Percentiles rank a stretch among this genome's conserved stretches.
Evolutionary conservation across 2,888 invertebrate species (phyloP).

Genomic region (Liopterus haemorrhoidalis): DNA sequence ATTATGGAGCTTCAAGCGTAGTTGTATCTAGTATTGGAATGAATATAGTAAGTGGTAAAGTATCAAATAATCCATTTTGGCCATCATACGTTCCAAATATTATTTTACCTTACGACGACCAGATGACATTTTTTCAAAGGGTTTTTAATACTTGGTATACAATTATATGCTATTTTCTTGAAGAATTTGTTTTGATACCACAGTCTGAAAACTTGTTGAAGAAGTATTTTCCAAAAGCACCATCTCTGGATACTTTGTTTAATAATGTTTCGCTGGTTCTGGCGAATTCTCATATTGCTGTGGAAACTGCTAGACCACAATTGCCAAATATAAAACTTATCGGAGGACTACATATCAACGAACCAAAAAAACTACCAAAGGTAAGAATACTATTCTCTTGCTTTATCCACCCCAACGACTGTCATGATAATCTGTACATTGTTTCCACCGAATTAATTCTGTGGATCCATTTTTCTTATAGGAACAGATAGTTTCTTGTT

Average conservation of each 20-base stretch:
- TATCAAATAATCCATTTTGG: conserved; percentile 38
- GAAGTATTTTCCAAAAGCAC: conserved; percentile 34
- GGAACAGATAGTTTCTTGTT: too few species aligned
- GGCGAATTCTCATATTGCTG: conserved; percentile 36
- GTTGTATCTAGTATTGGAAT: conserved; percentile 37
- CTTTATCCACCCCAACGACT: too few species aligned
- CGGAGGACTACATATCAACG: conserved; percentile 37
- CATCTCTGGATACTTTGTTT: conserved; percentile 31
- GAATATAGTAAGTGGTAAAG: conserved; percentile 32
- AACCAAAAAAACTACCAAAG: conserved; percentile 28
- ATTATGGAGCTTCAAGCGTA: conserved; percentile 39
- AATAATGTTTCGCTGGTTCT: conserved; percentile 34
- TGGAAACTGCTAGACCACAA: conserved; percentile 36
- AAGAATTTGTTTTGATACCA: conserved; percentile 20
- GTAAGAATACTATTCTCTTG: too few species aligned
- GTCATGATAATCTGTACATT: too few species aligned
- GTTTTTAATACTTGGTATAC: conserved; percentile 33
- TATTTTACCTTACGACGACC: conserved; percentile 33
- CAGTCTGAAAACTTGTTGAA: conserved; percentile 29
- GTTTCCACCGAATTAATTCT: too few species aligned
- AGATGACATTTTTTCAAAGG: conserved; percentile 40
- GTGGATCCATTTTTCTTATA: too few species aligned
- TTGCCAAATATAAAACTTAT: conserved; percentile 38
- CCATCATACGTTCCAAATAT: conserved; percentile 39
- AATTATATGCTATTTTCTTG: conserved; percentile 22